phyloP scores from a whole-genome alignment of 2,113 vertebrate genomes.

The Xiphophorus maculatus region DNA sequence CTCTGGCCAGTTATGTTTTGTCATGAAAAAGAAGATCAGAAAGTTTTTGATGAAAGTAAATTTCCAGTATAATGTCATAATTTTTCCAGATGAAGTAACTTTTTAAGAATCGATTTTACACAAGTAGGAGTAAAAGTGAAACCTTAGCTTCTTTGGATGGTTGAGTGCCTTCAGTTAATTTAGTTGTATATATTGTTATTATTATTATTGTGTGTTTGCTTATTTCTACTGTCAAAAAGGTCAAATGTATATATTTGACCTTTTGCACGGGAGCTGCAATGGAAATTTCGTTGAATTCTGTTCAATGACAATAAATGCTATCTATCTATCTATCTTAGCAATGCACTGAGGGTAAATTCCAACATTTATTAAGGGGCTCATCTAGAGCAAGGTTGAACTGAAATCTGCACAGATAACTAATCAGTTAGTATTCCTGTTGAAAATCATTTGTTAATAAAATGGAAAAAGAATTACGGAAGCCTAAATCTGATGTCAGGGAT shows the following conservation, averaged over 20 bases:
- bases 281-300: too few relatives aligned
- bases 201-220: too few relatives aligned
- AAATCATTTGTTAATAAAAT: not conserved
- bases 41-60: not conserved
- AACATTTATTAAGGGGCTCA: not conserved
- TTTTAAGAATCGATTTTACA: not conserved
- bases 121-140: not conserved
- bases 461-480: not conserved
- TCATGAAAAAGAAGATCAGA: not conserved
- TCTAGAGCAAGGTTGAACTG: not conserved
- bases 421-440: not conserved
- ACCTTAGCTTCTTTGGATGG: not conserved
- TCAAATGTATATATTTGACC: too few relatives aligned
- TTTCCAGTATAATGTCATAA: not conserved
- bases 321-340: not conserved
- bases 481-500: slow-evolving; percentile 27
- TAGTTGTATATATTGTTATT: too few relatives aligned
- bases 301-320: too few relatives aligned
- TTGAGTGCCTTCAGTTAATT: too few relatives aligned
- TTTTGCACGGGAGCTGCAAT: too few relatives aligned
- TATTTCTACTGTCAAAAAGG: too few relatives aligned
- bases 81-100: not conserved
- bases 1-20: not conserved
- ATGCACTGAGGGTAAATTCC: not conserved
- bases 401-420: not conserved